Evolutionary conservation across 2,888 invertebrate species (phyloP).

Genomic region (Eumerus sabulonum): DNA sequence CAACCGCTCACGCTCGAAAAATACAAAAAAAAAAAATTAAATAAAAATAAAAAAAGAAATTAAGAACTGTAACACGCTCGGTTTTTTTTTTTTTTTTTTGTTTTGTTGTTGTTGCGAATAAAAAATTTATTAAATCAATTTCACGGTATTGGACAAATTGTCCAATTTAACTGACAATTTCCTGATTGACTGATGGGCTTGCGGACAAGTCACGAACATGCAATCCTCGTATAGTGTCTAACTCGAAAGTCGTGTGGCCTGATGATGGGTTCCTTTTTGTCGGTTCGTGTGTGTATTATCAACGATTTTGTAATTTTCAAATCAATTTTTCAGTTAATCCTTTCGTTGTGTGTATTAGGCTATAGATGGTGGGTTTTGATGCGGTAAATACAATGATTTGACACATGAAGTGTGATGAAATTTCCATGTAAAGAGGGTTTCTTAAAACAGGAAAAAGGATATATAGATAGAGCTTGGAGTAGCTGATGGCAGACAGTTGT

Average conservation of each 20-base stretch:
- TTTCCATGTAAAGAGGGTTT: conserved; percentile 16
- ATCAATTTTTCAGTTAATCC: conserved; percentile 63
- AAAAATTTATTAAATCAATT: conserved; percentile 67
- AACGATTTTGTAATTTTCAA: conserved; percentile 61
- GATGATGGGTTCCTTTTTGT: background rate
- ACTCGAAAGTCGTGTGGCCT: conserved; percentile 1
- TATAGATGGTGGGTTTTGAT: conserved; percentile 4
- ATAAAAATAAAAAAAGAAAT: too few relatives aligned
- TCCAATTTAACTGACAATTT: conserved; percentile 67
- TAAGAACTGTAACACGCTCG: conserved; percentile 6
- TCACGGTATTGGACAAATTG: conserved; percentile 60
- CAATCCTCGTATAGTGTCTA: conserved; percentile 21
- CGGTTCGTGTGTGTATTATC: conserved; percentile 22
- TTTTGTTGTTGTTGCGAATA: conserved; percentile 27
- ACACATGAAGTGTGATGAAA: conserved; percentile 59
- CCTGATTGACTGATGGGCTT: conserved; percentile 57
- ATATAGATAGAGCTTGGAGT: background rate
- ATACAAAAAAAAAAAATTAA: conserved; percentile 23
- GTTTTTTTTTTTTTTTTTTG: background rate
- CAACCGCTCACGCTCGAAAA: conserved; percentile 41
- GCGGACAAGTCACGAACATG: conserved; percentile 63
- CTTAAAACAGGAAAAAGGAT: too few relatives aligned
- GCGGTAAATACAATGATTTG: conserved; percentile 48
- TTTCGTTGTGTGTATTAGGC: conserved; percentile 7
- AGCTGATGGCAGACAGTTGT: background rate